Percentiles rank a stretch among this genome's conserved stretches.
Conservation (phyloP, 2,113 vertebrate species). For the Saccopteryx leptura region DNA sequence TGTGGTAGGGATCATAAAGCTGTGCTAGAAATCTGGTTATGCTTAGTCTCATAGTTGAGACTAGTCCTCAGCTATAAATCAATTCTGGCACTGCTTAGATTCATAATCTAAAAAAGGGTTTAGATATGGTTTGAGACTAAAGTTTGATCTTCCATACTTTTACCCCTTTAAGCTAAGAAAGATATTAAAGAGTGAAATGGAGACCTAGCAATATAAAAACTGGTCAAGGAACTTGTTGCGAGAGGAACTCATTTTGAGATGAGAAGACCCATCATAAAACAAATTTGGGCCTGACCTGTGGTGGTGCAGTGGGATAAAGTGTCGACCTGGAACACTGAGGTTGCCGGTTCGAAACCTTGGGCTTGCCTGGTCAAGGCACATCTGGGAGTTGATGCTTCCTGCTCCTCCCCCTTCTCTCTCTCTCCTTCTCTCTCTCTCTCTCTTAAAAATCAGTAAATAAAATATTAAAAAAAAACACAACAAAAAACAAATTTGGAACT, state of each 20-base stretch:
- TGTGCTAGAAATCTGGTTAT: background rate
- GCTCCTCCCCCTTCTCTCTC: too few relatives aligned
- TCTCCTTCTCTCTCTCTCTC: too few relatives aligned
- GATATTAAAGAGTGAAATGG: background rate
- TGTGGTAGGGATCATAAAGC: background rate
- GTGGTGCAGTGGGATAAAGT: too few relatives aligned
- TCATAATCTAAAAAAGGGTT: background rate
- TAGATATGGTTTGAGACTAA: background rate
- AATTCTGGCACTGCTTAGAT: background rate
- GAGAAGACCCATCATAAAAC: background rate
- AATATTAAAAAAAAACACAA: background rate
- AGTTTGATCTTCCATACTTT: constrained; percentile 23
- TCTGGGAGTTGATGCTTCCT: too few relatives aligned
- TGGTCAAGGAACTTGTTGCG: background rate
- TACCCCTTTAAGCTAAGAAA: constrained; percentile 34
- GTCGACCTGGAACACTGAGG: too few relatives aligned
- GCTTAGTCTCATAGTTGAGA: background rate
- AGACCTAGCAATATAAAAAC: background rate
- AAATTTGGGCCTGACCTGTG: background rate
- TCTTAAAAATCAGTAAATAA: too few relatives aligned
- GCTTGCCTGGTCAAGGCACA: too few relatives aligned
- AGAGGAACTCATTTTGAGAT: background rate
- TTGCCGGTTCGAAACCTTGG: too few relatives aligned
- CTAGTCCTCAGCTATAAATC: background rate
- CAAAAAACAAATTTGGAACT: background rate